phyloP scores from a whole-genome alignment of 2,797 vertebrate species.

The Poeciliopsis infans region DNA sequence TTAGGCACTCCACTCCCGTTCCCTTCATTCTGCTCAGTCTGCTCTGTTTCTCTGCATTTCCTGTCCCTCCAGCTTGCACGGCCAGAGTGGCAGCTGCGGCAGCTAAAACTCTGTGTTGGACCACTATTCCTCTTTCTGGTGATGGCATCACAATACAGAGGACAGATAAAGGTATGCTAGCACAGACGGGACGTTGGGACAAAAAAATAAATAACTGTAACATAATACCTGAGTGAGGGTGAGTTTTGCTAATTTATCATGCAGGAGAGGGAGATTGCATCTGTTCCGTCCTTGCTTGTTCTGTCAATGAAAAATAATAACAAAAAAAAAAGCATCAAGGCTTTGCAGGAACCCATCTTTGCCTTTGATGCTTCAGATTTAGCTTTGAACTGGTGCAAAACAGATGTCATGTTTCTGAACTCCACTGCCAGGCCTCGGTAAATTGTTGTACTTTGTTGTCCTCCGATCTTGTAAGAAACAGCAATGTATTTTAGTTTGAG shows the following conservation, averaged over 20 bases:
- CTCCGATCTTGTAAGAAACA: slow-evolving; percentile 28
- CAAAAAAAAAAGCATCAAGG: slow-evolving; percentile 1
- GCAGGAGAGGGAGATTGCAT: slow-evolving; percentile 30
- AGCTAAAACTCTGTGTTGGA: slow-evolving; percentile 36
- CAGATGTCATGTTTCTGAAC: slow-evolving; percentile 52
- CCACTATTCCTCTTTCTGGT: slow-evolving; percentile 18
- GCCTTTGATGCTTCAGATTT: slow-evolving; percentile 58
- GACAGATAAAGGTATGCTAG: slow-evolving; percentile 16
- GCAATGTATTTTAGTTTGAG: slow-evolving; percentile 50
- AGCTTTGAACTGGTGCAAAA: slow-evolving; percentile 48
- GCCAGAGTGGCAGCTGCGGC: slow-evolving; percentile 46
- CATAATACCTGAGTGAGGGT: background rate
- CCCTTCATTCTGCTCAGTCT: slow-evolving; percentile 39
- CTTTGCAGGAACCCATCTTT: slow-evolving; percentile 32
- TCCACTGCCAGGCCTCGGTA: slow-evolving; percentile 60
- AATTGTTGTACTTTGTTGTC: slow-evolving; percentile 37
- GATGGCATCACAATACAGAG: slow-evolving; percentile 29
- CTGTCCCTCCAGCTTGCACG: slow-evolving; percentile 30
- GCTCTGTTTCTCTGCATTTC: slow-evolving; percentile 53
- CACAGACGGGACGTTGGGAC: background rate
- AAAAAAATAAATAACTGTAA: slow-evolving; percentile 20
- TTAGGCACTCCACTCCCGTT: slow-evolving; percentile 38
- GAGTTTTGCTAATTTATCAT: slow-evolving; percentile 30
- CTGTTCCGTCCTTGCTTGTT: slow-evolving; percentile 24
- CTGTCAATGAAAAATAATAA: slow-evolving; percentile 17